A percentile compares a stretch with the other conserved stretches of the same genome.
phyloP scores from a whole-genome alignment of 2,888 invertebrate genomes.

The Xestoiulus laeticollis region DNA sequence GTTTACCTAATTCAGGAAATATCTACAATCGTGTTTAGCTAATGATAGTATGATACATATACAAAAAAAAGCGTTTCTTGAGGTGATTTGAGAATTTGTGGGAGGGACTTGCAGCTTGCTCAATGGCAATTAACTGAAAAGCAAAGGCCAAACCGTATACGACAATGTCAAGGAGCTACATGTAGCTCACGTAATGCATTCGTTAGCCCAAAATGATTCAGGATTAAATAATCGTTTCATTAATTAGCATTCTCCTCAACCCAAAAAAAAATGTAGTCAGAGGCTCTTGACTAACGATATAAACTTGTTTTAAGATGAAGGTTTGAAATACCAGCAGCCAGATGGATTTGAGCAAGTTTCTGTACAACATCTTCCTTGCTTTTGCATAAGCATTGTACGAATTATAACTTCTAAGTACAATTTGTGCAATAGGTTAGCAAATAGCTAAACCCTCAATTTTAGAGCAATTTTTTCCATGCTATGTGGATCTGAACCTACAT shows the following conservation, averaged over 20 bases:
- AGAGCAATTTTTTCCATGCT: too few relatives aligned
- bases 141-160: neutral
- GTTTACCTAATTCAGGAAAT: neutral
- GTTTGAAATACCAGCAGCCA: too few relatives aligned
- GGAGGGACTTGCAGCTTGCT: neutral
- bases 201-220: neutral
- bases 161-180: neutral
- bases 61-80: neutral
- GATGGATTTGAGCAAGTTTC: too few relatives aligned
- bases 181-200: neutral
- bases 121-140: neutral
- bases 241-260: neutral
- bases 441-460: too few relatives aligned
- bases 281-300: neutral
- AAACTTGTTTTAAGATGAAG: neutral
- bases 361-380: too few relatives aligned
- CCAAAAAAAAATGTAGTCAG: neutral
- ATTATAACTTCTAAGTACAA: too few relatives aligned
- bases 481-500: too few relatives aligned
- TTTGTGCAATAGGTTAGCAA: too few relatives aligned
- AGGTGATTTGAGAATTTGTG: neutral
- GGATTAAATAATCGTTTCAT: neutral
- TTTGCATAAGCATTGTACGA: too few relatives aligned
- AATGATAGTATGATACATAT: neutral
- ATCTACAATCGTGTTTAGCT: neutral